phyloP scores from a whole-genome alignment of 92 coral and sea anemone genomes.

The Siderastrea radians region DNA sequence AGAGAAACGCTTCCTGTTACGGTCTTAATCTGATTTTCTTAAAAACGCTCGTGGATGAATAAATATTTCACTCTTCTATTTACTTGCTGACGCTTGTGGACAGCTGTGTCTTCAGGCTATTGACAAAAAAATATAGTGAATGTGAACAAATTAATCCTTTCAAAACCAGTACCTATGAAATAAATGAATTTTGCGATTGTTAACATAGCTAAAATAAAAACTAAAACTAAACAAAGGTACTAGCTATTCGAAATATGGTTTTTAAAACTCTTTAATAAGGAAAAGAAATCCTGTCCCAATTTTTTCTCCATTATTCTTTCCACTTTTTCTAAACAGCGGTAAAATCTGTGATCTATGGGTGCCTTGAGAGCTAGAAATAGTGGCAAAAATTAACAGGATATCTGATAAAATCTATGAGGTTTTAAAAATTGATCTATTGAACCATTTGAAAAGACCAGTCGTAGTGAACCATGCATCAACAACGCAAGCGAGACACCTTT shows the following conservation, averaged over 20 bases:
- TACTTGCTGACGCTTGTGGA: neutral
- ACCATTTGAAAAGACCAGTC: neutral
- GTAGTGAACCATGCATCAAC: neutral
- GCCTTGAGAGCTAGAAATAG: neutral
- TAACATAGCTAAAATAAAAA: neutral
- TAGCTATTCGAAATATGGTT: neutral
- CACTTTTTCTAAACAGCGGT: neutral
- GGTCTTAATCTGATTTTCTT: too few species aligned
- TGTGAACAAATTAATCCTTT: constrained; percentile 1
- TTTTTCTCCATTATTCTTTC: neutral
- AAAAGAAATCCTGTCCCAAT: neutral
- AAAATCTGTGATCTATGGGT: neutral
- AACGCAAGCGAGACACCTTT: neutral
- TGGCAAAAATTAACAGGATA: neutral
- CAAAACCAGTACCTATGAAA: constrained; percentile 1
- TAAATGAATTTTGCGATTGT: neutral
- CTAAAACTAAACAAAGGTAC: neutral
- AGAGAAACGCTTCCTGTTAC: too few species aligned
- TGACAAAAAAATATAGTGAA: neutral
- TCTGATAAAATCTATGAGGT: neutral
- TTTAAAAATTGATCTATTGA: neutral
- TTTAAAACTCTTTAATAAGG: neutral
- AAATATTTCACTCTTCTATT: neutral
- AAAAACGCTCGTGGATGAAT: neutral
- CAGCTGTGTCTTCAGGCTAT: neutral